Evolutionary conservation across 2,888 invertebrate genomes (phyloP).

Genomic region (Ommatoiulus sabulosus): DNA sequence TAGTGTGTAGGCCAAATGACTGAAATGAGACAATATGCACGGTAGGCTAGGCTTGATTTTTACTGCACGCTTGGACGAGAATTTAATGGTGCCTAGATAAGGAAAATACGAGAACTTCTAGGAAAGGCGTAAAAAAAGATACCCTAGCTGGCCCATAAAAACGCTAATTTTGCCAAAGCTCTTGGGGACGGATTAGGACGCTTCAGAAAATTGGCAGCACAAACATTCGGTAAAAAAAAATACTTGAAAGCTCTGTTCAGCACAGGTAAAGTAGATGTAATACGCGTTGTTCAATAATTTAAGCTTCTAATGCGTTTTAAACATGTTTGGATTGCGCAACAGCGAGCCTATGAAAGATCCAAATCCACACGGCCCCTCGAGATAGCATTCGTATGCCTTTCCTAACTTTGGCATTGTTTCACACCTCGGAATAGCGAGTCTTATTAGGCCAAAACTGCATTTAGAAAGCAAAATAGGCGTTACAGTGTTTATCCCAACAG

Average conservation of each 20-base stretch:
- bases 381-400: background rate
- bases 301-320: background rate
- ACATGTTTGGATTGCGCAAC: background rate
- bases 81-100: background rate
- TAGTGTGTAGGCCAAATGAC: no score
- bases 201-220: background rate
- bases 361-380: background rate
- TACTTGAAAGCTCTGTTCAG: background rate
- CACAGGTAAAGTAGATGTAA: background rate
- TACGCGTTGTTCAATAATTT: background rate
- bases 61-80: background rate
- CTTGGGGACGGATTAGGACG: background rate
- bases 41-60: no score
- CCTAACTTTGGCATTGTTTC: background rate
- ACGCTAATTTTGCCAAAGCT: background rate
- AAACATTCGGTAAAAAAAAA: background rate
- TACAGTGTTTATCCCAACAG: no score
- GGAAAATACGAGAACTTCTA: background rate
- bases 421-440: background rate
- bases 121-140: no score
- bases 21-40: no score
- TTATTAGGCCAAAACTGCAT: background rate
- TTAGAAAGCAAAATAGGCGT: background rate
- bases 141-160: background rate
- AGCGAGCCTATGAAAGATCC: background rate